Evolutionary conservation across 2,797 vertebrate genomes (phyloP), one percentile per base, ranked within the genome.

Genomic region (Spinibarbus caldwelli): DNA sequence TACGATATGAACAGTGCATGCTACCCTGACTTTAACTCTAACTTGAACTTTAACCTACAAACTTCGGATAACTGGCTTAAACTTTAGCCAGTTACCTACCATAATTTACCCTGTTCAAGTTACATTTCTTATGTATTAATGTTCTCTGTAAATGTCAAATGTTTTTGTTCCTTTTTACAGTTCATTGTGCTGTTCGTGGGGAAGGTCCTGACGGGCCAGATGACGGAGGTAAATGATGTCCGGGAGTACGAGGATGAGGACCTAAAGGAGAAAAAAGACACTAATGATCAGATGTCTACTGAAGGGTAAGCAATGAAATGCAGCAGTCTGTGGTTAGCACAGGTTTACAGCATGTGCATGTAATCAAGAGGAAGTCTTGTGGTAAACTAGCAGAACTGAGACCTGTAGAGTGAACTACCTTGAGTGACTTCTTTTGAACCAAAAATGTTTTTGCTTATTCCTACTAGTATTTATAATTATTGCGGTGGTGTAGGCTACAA

Each of bases 161-260:
- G 19, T 6, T 26, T n/a, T n/a, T 29, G 17, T 73, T 52, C 1
- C 49, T 62, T 23, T 57, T 73, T 2, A 0, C 84, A 99, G 98
- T 99, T 97, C 92, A 99, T 99, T 17, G 89, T 99, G 88, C 91
- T 96, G 49, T 98, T 99, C 9, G 97, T 97, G 38, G 94, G 95
- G 90, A 99, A 97, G 93, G 95, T 99, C 92, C 89, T 99, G 83
- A 96, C 94, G 0, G 96, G 96, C 45, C 96, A 99, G 92, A 79
- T 99, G 91, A 95, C 92, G 0, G 98, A 97, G 90, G 95, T 99
- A 90, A 98, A 96, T 0, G 98, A 99, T 0, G 95, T 98, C 41
- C 93, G 98, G 0, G 98, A 99, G 83, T 99, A 98, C 0, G 97
- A 99, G 11, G 87, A 95, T 0, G 95, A 95, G n/a, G 95, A 96